Base-by-base conservation (phyloP, 2,797 vertebrate genomes). In the Lepidocolaptes lacrymiger region DNA sequence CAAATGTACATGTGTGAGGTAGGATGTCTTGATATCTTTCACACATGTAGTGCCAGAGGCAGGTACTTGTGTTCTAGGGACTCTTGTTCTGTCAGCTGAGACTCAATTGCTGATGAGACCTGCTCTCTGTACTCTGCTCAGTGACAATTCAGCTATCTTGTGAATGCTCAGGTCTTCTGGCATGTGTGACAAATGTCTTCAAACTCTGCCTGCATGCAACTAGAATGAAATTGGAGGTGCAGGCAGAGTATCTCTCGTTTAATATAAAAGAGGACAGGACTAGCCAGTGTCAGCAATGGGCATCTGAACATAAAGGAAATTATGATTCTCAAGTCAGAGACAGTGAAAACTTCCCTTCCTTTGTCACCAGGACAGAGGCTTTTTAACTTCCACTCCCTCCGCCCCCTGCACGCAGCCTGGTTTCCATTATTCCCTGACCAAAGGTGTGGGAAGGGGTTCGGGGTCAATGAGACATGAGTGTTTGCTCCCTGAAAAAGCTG, bases 381-480 rank as follows among this genome's bases (percentile, higher is more conserved):
- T 85, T 77, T 68, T 41, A 73, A 54, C n/a, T 32, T 73, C 43
- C 13, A 44, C 1, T 3, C 4, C 26, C 6, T 8, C 62, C 2
- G 3, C 9, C 30, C 19, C 41, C 11, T 4, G 16, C 20, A 43
- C 8, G 32, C 16, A n/a, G 30, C 30, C 30, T 1, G 1, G 19
- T 44, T 32, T 69, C 43, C 9, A 37, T 1, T 3, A 3, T 49
- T 55, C 30, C 55, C 51, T 55, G 12, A 39, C 43, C 27, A 79
- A 73, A 66, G 3, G 7, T 1, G 2, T 32, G n/a, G n/a, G n/a
- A 79, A 58, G 13, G 8, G 10, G 9, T n/a, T 51, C 2, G 19
- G 13, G 24, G 14, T 26, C 68, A 83, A 30, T 2, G 1, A 69
- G 46, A 46, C 1, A 3, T 0, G 0, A 43, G 18, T 22, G 5